Evolutionary conservation across 2,113 vertebrate genomes (phyloP), one percentile per base, ranked within the genome.

Genomic region (Hippocampus barbouri): DNA sequence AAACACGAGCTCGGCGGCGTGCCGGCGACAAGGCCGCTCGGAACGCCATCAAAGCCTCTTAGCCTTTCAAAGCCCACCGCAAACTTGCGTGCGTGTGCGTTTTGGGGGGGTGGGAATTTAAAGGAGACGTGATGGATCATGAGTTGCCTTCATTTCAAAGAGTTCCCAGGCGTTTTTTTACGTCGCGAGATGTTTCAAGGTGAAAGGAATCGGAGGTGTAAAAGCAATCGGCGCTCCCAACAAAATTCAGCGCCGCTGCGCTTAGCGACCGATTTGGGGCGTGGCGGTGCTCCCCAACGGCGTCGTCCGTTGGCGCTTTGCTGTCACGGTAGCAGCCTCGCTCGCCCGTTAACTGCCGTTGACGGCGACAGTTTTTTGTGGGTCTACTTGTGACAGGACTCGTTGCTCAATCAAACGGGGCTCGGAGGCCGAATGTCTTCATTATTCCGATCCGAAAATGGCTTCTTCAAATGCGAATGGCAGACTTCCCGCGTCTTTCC

Each of bases 11-110:
- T 15, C 56, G 9, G 23, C 7, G 10, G 27, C 59, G 20, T 61
- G 59, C 59, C 27, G 18, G 2, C 34, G 12, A 57, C 27, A 51
- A 40, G 8, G 8, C 64, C 47, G 64, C 64, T 47, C 47, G 41
- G 14, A 45, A 27, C n/a, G 23, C 15, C 43, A 47, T 45, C n/a
- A 66, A 66, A 66, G 41, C 64, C 64, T 47, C 40, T 65, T 65
- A 65, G 27, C 56, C 38, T 63, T 12, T 41, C 34, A 63, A 20
- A 62, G 9, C 18, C 34, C 11, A 10, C 11, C 43, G 1, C 25
- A 25, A 25, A 25, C 25, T 25, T 25, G 25, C 25, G 25, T 16
- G 1, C 1, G 11, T 57, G 15, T 18, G 3, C 16, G 11, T 57
- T 12, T 45, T 45, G 27, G 27, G 27, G 8, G 43, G 43, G n/a